Evolutionary conservation across 2,113 vertebrate genomes (phyloP).

Genomic region (Sorex araneus): DNA sequence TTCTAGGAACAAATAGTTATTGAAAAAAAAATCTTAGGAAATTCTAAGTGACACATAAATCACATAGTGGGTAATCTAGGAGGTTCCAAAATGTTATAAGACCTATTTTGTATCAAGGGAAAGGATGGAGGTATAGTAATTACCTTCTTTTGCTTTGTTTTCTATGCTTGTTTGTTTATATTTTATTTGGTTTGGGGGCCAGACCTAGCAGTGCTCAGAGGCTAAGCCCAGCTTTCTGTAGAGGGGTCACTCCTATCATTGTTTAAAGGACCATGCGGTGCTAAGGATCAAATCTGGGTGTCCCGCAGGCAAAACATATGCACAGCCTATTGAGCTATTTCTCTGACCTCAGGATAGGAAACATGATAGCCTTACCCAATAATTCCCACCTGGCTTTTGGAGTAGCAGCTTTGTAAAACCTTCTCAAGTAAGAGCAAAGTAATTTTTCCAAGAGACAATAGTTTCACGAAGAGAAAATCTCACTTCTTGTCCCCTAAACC

Average conservation of each 20-base stretch:
- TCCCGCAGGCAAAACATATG: too few relatives aligned
- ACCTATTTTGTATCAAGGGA: background rate
- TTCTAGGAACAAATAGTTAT: too few relatives aligned
- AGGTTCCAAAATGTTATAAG: slow-evolving; percentile 5
- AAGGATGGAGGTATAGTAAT: background rate
- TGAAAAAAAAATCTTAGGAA: slow-evolving; percentile 27
- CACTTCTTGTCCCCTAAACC: slow-evolving; percentile 50
- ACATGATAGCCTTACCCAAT: background rate
- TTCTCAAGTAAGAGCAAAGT: slow-evolving; percentile 28
- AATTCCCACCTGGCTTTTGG: background rate
- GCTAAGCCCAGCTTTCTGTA: too few relatives aligned
- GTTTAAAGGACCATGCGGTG: too few relatives aligned
- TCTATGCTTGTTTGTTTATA: too few relatives aligned
- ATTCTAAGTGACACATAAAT: background rate
- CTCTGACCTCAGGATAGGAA: background rate
- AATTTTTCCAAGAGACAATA: slow-evolving; percentile 27
- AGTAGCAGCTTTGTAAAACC: background rate
- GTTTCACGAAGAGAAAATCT: slow-evolving; percentile 16
- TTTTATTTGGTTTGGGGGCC: too few relatives aligned
- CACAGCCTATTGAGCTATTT: too few relatives aligned
- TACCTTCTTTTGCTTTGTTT: too few relatives aligned
- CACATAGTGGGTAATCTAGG: background rate
- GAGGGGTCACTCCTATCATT: too few relatives aligned
- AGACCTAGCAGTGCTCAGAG: too few relatives aligned
- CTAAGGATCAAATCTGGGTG: too few relatives aligned